A percentile compares a stretch with the other conserved stretches of the same genome.
Conservation (phyloP, 2,113 vertebrate genomes). For the Thymallus thymallus region DNA sequence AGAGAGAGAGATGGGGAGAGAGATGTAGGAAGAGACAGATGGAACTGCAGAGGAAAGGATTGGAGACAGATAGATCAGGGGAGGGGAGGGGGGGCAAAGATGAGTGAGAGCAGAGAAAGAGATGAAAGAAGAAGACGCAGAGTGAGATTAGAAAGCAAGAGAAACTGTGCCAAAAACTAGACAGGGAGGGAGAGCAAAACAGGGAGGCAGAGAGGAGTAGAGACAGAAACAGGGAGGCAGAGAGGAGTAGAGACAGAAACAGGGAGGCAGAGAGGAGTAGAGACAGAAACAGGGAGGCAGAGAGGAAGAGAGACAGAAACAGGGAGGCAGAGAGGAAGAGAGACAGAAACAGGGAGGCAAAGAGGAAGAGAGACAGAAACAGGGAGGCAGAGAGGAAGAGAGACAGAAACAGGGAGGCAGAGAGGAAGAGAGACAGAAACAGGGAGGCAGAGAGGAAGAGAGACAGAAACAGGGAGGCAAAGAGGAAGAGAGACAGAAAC, state of each 20-base stretch:
- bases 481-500: neutral
- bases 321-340: too few relatives aligned
- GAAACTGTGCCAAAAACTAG: neutral
- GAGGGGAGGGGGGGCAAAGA: slow-evolving; percentile 22
- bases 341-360: slow-evolving; percentile 13
- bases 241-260: neutral
- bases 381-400: too few relatives aligned
- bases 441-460: too few relatives aligned
- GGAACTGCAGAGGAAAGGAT: neutral
- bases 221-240: slow-evolving; percentile 8
- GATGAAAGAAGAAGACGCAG: too few relatives aligned
- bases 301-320: too few relatives aligned
- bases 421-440: too few relatives aligned
- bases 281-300: too few relatives aligned
- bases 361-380: too few relatives aligned
- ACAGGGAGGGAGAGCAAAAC: neutral
- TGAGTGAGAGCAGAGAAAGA: slow-evolving; percentile 56
- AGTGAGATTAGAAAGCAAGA: slow-evolving; percentile 7
- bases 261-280: neutral
- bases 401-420: too few relatives aligned
- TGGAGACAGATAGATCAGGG: neutral
- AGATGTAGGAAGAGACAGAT: too few relatives aligned
- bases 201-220: slow-evolving; percentile 6
- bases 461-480: neutral
- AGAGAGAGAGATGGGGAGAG: slow-evolving; percentile 11